Conservation (phyloP, 2,113 vertebrate genomes). For the Tragelaphus scriptus region DNA sequence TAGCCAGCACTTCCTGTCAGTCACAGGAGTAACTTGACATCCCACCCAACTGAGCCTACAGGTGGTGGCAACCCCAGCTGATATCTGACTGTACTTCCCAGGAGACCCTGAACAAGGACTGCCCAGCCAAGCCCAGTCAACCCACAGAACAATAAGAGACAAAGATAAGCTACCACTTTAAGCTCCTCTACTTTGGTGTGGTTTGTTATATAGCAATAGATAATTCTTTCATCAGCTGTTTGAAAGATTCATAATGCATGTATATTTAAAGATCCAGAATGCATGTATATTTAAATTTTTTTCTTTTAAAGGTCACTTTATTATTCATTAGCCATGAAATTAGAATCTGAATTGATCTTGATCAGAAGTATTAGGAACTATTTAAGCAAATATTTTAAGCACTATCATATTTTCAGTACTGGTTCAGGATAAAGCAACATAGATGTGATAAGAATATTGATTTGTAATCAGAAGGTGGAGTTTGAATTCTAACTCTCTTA, state of each 20-base stretch:
- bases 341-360: not conserved
- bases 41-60: not conserved
- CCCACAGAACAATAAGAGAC: not conserved
- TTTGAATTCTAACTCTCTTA: not conserved
- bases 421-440: not conserved
- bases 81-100: not conserved
- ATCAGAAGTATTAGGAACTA: not conserved
- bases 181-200: not conserved
- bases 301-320: not conserved
- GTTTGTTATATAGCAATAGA: not conserved
- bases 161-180: not conserved
- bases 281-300: not conserved
- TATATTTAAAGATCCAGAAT: not conserved
- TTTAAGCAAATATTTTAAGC: not conserved
- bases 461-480: not conserved
- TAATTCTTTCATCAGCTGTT: slow-evolving; percentile 6
- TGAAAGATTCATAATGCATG: not conserved
- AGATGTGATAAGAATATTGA: not conserved
- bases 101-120: not conserved
- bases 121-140: not conserved
- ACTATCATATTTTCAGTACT: not conserved
- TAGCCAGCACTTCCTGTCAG: not conserved
- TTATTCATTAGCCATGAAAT: not conserved
- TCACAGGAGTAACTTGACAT: not conserved
- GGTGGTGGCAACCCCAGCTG: too few relatives aligned